Percentiles rank a stretch among this genome's conserved stretches.
phyloP scores from a whole-genome alignment of 2,797 vertebrate genomes.

The Acomys russatus region DNA sequence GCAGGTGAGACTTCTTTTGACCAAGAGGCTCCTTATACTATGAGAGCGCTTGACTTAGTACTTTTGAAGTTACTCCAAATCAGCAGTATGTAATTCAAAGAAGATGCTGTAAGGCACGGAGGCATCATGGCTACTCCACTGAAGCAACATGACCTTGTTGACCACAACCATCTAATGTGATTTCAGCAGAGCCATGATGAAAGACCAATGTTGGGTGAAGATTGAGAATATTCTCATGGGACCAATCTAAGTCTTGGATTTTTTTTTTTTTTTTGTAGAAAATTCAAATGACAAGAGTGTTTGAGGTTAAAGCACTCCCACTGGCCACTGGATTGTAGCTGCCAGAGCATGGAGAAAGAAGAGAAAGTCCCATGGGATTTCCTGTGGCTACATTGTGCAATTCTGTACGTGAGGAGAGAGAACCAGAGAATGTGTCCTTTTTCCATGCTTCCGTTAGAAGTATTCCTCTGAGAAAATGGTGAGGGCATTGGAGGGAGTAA shows the following conservation, averaged over 20 bases:
- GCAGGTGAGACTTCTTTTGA: background rate
- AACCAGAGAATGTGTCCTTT: constrained; percentile 19
- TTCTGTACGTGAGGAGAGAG: background rate
- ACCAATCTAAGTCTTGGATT: background rate
- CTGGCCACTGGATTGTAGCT: background rate
- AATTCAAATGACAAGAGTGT: constrained; percentile 40
- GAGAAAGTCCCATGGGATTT: constrained; percentile 20
- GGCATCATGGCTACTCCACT: background rate
- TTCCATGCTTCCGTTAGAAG: constrained; percentile 26
- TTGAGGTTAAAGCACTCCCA: constrained; percentile 38
- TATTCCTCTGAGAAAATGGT: constrained; percentile 41
- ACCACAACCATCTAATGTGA: background rate
- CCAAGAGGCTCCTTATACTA: background rate
- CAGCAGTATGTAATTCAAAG: background rate
- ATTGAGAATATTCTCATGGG: constrained; percentile 50
- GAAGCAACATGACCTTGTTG: background rate
- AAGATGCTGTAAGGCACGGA: no score
- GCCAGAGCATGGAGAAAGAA: constrained; percentile 57
- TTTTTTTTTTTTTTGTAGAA: background rate
- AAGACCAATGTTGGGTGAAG: background rate
- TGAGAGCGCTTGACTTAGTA: background rate
- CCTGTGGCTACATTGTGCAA: constrained; percentile 71
- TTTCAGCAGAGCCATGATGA: background rate
- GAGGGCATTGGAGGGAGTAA: background rate
- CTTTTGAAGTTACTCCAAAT: background rate